These are phyloP conservation scores for Fissipunctia ypsillon DNA, from an alignment of 2,888 invertebrate species.

Conservation along the genomic window DNA sequence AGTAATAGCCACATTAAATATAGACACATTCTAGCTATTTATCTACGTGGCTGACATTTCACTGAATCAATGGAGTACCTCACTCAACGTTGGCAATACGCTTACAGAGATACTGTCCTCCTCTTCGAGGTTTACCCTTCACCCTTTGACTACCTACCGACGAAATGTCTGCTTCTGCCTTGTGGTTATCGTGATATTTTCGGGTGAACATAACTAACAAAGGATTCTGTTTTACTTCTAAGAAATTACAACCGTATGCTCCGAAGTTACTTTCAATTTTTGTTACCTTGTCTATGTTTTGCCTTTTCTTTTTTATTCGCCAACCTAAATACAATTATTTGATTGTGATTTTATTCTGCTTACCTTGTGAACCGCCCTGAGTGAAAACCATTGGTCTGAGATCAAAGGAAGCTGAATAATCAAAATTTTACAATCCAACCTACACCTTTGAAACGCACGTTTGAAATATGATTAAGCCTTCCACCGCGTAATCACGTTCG, in stretches of 20 bases:
- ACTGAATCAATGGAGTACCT: conserved; percentile 58
- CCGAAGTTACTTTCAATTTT: neutral
- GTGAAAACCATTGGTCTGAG: conserved; percentile 2
- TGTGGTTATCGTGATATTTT: conserved; percentile 44
- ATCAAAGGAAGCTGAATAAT: conserved; percentile 44
- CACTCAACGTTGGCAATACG: conserved; percentile 48
- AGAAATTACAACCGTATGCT: conserved; percentile 36
- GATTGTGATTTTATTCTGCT: conserved; percentile 4
- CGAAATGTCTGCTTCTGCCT: conserved; percentile 40
- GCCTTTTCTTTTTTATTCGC: neutral
- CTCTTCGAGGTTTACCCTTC: conserved; percentile 50
- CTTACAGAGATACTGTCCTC: conserved; percentile 53
- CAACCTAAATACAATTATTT: conserved; percentile 20
- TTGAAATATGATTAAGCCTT: conserved; percentile 39
- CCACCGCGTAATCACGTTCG: conserved; percentile 6
- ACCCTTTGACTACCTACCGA: conserved; percentile 46
- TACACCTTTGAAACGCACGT: conserved; percentile 28
- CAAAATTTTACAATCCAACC: conserved; percentile 32
- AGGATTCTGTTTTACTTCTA: conserved; percentile 38
- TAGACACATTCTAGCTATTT: neutral
- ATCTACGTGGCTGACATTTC: conserved; percentile 16
- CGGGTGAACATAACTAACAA: conserved; percentile 33
- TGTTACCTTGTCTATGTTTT: neutral
- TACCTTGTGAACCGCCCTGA: conserved; percentile 3
- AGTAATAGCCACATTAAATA: neutral